These are phyloP conservation scores for Peromyscus eremicus DNA, from an alignment of 2,797 vertebrate genomes.

Conservation along the genomic window DNA sequence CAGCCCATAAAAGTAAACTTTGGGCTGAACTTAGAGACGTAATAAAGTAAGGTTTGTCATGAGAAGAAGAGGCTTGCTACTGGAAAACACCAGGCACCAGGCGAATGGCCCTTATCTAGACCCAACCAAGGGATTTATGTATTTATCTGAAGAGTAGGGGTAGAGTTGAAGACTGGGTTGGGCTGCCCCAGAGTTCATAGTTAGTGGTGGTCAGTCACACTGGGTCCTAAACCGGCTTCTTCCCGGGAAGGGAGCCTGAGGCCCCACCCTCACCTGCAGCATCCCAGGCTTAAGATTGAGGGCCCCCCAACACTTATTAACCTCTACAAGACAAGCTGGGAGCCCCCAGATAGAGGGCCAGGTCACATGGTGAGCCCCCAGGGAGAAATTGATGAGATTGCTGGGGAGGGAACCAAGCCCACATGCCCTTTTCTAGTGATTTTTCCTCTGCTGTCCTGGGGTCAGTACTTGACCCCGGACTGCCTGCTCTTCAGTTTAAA, in stretches of 20 bases:
- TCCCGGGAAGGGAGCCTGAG: background rate
- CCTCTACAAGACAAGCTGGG: background rate
- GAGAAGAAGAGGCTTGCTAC: background rate
- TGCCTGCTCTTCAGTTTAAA: background rate
- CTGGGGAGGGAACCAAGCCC: too few species aligned
- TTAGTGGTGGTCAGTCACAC: background rate
- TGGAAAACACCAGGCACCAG: background rate
- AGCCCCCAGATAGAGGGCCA: background rate
- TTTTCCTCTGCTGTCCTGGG: background rate
- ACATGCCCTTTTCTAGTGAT: too few species aligned
- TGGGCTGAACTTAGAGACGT: background rate
- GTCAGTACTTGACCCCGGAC: too few species aligned
- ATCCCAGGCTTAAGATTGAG: background rate
- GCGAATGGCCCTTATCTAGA: background rate
- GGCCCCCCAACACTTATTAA: background rate
- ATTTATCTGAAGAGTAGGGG: background rate
- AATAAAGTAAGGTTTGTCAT: background rate
- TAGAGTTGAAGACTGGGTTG: background rate
- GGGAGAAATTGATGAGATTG: background rate
- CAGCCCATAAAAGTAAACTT: conserved; percentile 53
- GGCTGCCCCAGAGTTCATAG: background rate
- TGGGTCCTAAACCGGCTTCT: background rate
- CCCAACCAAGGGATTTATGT: background rate
- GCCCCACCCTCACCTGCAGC: background rate
- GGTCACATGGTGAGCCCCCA: background rate